Evolutionary conservation across 1,140 invertebrate genomes (phyloP), one percentile per base, ranked within the genome.

Genomic region (Tigriopus japonicus): DNA sequence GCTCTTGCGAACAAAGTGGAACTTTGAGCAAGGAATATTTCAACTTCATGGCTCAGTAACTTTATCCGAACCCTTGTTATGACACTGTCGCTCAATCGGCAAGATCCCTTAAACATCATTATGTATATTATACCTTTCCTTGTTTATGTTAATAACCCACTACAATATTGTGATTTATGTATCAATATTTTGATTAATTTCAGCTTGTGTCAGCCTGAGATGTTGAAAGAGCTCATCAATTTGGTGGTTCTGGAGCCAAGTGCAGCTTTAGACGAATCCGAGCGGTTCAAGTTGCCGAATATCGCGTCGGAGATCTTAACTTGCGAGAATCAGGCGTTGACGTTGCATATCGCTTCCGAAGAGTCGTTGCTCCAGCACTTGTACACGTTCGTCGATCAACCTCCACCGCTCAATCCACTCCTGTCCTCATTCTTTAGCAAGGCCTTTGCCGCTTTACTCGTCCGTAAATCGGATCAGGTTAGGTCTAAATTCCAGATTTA

Each of bases 341-440:
- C 86, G 71, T 87, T 93, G 73, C 82, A 81, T 65, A 74, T 96
- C 62, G 84, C 86, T 55, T 80, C 78, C 56, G 83, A 89, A 68
- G 76, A 83, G 66, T 72, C 74, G 60, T 77, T 90, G 63, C 77
- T 96, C 66, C 77, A 82, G 65, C 84, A 87, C 69, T 75, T 97
- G 52, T 95, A 89, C 74, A 80, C 81, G 66, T 95, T 94, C 77
- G 77, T 94, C 64, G 83, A 92, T 70, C 79, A 78, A 58, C 82
- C 89, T 62, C 80, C 85, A 68, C 84, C 86, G 41, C 76, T 96
- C 51, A 96, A 97, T 77, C 89, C 92, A 62, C 74, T 97, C 56
- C 77, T 96, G 67, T 89, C 91, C 41, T 93, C 88, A 64, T 96
- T 92, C 78, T 93, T 94, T 75, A 91, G 86, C 72, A 92, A 91